These are phyloP conservation scores for Cherax quadricarinatus DNA, from an alignment of 1,140 invertebrate genomes.

Conservation along the genomic window DNA sequence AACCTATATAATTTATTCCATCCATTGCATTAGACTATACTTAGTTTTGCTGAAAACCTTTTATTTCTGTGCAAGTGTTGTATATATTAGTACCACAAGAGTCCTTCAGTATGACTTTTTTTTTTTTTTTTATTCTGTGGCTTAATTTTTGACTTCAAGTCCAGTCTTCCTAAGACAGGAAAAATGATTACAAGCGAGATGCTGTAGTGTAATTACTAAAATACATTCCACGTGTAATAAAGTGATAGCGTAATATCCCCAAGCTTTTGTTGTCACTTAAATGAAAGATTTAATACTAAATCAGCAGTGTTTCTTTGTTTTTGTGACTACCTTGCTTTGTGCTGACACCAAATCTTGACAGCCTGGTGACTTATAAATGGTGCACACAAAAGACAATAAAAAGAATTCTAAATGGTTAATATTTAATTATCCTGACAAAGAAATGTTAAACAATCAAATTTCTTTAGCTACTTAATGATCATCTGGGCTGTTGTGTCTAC, in stretches of 20 bases:
- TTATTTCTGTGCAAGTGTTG: not conserved
- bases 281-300: not conserved
- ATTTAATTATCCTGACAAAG: too few relatives aligned
- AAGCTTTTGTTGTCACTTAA: not conserved
- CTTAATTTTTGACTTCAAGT: not conserved
- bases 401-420: not conserved
- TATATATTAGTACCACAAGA: not conserved
- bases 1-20: not conserved
- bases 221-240: not conserved
- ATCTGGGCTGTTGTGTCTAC: too few relatives aligned
- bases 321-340: not conserved
- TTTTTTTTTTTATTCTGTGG: not conserved
- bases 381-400: conserved; percentile 57
- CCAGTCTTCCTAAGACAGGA: not conserved
- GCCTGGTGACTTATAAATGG: conserved; percentile 49
- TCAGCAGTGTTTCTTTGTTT: not conserved
- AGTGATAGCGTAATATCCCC: not conserved
- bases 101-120: not conserved
- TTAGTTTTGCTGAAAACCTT: not conserved
- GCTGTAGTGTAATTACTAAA: not conserved
- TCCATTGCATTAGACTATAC: not conserved
- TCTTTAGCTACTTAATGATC: too few relatives aligned
- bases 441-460: too few relatives aligned
- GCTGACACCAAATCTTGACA: not conserved
- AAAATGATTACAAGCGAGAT: not conserved